Base-by-base conservation (phyloP, 2,888 invertebrate species). In the Tachina fera region DNA sequence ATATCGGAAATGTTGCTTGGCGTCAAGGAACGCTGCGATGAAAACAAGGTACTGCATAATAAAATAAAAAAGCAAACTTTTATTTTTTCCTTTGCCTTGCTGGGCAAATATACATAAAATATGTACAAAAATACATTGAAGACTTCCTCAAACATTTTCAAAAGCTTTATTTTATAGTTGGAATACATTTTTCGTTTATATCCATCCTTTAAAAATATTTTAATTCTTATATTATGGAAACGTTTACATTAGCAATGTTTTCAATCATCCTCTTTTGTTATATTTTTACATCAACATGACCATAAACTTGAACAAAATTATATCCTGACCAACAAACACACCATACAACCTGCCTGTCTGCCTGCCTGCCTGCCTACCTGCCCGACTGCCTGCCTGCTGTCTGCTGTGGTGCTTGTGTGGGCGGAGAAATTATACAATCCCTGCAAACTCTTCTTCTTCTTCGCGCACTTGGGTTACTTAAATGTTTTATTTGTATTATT, bases 1-100 rank as follows among this genome's bases (percentile, higher is more conserved):
- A 68, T 91, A 82, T 89, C 91, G 72, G 92, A 92, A 89, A 90
- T 92, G 91, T 47, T 92, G 67, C 81, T 91, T 78, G 92, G 91
- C 63, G 91, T 92, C n/a, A 92, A 90, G 88, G 89, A 91, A 70
- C 91, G 91, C 83, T 90, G 91, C 84, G 87, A 87, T 47, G 91
- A 92, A 60, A 91, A 92, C 75, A 90, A 92, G 92, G 92, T 92
- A 92, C 45, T 22, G 85, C 22, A 60, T 31, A 60, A 31, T 31
- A 31, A 31, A 31, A 31, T 6, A 31, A 4, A 31, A 4, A 31
- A 31, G 31, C 0, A 39, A 49, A 5, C 43, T 3, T 6, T 53
- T 5, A 2, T 61, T 43, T 60, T 78, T 39, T 43, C 3, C 13
- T 6, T n/a, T 43, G 13, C 63, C 63, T 56, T 60, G 61, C 61